Evolutionary conservation across 1,140 invertebrate species (phyloP).

Genomic region (Drosophila gunungcola): DNA sequence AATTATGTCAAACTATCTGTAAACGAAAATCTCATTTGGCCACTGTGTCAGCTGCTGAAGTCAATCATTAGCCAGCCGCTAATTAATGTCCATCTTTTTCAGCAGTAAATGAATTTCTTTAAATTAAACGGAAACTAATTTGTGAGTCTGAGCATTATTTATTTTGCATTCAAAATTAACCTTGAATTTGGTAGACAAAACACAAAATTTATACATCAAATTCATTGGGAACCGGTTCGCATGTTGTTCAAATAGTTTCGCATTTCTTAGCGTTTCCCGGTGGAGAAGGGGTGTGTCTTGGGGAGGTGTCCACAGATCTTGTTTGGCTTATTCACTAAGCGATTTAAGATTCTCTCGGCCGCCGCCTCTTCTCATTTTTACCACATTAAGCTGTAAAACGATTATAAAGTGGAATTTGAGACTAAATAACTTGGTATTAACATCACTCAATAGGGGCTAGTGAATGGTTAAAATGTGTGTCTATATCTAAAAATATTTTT

Average conservation of each 20-base stretch:
- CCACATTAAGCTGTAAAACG: slow-evolving; percentile 20
- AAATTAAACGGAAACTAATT: slow-evolving; percentile 13
- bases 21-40: slow-evolving; percentile 36
- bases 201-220: slow-evolving; percentile 32
- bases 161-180: slow-evolving; percentile 54
- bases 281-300: slow-evolving; percentile 5
- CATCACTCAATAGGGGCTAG: too few species aligned
- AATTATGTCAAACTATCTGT: slow-evolving; percentile 63
- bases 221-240: slow-evolving; percentile 53
- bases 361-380: not conserved
- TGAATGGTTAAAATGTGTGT: not conserved
- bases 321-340: slow-evolving; percentile 25
- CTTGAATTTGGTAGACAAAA: slow-evolving; percentile 58
- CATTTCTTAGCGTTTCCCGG: slow-evolving; percentile 17
- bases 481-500: not conserved
- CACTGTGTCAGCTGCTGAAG: slow-evolving; percentile 42
- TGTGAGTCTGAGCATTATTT: slow-evolving; percentile 6
- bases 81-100: slow-evolving; percentile 32
- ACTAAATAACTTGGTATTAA: not conserved
- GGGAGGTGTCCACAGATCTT: slow-evolving; percentile 1
- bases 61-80: slow-evolving; percentile 34
- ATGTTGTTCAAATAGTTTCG: slow-evolving; percentile 37
- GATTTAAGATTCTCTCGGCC: slow-evolving; percentile 1
- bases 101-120: not conserved
- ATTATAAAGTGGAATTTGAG: slow-evolving; percentile 24